phyloP scores from a whole-genome alignment of 2,113 vertebrate species.

The Xiphophorus maculatus region DNA sequence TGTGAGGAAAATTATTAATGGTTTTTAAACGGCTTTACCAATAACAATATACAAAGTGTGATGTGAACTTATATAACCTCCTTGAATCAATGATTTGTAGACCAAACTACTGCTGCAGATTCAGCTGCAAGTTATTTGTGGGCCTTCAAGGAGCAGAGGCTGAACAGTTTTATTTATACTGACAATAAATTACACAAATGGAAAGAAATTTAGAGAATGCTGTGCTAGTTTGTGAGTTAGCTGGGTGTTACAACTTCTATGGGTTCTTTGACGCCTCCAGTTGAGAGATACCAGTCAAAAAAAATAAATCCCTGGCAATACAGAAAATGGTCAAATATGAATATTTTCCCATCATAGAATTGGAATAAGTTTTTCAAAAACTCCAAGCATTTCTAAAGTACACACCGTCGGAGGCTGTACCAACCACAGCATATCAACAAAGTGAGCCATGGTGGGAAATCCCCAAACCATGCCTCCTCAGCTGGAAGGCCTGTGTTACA shows the following conservation, averaged over 20 bases:
- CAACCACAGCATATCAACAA: conserved; percentile 18
- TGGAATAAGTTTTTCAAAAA: not conserved
- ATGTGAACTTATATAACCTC: not conserved
- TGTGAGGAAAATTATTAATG: not conserved
- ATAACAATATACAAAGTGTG: not conserved
- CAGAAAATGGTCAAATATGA: not conserved
- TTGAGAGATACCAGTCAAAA: not conserved
- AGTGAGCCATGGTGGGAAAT: conserved; percentile 25
- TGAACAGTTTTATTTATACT: not conserved
- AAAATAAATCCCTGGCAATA: not conserved
- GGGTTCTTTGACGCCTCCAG: too few species aligned
- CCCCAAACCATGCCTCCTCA: conserved; percentile 13
- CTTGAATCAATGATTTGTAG: not conserved
- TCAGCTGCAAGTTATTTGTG: not conserved
- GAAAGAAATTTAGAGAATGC: not conserved
- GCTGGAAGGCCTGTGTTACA: not conserved
- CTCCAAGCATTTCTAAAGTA: not conserved
- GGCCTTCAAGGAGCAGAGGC: not conserved
- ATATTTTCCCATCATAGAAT: not conserved
- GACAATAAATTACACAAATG: not conserved
- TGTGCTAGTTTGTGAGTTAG: not conserved
- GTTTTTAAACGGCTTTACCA: not conserved
- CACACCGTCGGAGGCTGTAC: conserved; percentile 6
- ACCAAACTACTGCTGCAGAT: not conserved
- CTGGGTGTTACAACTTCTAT: too few species aligned